phyloP scores from a whole-genome alignment of 2,888 invertebrate genomes.

The Phytoseiulus persimilis region DNA sequence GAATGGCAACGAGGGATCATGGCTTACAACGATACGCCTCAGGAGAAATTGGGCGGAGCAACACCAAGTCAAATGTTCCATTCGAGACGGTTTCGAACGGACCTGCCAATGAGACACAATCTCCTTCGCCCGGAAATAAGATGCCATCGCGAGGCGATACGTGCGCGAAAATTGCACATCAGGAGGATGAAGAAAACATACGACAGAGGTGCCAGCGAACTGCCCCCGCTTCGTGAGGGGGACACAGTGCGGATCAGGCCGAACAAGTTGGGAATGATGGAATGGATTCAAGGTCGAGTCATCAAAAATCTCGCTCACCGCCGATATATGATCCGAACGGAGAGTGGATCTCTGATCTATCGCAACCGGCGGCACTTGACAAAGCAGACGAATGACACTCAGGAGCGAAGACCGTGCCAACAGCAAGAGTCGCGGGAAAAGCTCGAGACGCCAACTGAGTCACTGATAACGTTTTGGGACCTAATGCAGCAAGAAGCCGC shows the following conservation, averaged over 20 bases:
- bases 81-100: background rate
- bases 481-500: too few species aligned
- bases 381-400: background rate
- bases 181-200: background rate
- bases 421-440: too few species aligned
- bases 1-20: background rate
- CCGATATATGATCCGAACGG: background rate
- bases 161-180: background rate
- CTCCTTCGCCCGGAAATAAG: background rate
- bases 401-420: too few species aligned
- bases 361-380: background rate
- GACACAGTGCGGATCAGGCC: background rate
- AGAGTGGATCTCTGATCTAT: background rate
- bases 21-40: background rate
- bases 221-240: background rate
- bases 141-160: background rate
- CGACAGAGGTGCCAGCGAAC: background rate
- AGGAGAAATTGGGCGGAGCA: background rate
- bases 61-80: conserved; percentile 1
- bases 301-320: background rate
- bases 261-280: background rate
- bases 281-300: background rate
- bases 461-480: too few species aligned
- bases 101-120: background rate
- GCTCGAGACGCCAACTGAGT: too few species aligned